Evolutionary conservation across 2,797 vertebrate genomes (phyloP), one percentile per base, ranked within the genome.

Genomic region (Hybognathus amarus): DNA sequence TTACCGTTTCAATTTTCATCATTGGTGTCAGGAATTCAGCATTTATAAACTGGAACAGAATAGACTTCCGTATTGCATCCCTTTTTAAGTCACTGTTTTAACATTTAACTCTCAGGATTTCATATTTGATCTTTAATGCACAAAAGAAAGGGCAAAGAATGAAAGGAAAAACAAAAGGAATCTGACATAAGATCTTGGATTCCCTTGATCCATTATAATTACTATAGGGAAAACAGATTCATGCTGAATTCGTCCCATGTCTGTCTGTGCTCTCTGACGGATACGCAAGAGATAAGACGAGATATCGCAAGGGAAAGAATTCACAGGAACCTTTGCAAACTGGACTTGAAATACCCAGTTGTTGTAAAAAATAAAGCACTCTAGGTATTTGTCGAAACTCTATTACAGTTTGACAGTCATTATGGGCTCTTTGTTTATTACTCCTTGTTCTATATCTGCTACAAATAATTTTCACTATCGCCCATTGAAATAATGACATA

Each of bases 71-170:
- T 13, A 27, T 12, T 68, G 74, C 27, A 36, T 68, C 47, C 8
- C 15, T 24, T 64, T n/a, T 63, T 50, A 20, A 77, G n/a, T 77
- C 52, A 71, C 30, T 50, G 10, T 83, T 78, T 78, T 78, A 83
- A 83, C 82, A 83, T 83, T 83, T 68, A 70, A 68, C 40, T 50
- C 75, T 59, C 82, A 50, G 75, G 56, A 71, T 61, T 69, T 40
- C 42, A 52, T 71, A 47, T 83, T 78, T 83, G 82, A 83, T 83
- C 82, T 78, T 71, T 52, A 70, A 83, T 83, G 66, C 82, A 78
- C 40, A 78, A 83, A 78, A 71, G 82, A 40, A 83, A 78, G 54
- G 30, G 22, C 24, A 42, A 83, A 63, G 54, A 78, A 52, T 78
- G 30, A 71, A 83, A 78, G 36, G 56, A 56, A 30, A 83, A 80